Conservation (phyloP, 2,113 vertebrate genomes). For the Gymnorhina tibicen region DNA sequence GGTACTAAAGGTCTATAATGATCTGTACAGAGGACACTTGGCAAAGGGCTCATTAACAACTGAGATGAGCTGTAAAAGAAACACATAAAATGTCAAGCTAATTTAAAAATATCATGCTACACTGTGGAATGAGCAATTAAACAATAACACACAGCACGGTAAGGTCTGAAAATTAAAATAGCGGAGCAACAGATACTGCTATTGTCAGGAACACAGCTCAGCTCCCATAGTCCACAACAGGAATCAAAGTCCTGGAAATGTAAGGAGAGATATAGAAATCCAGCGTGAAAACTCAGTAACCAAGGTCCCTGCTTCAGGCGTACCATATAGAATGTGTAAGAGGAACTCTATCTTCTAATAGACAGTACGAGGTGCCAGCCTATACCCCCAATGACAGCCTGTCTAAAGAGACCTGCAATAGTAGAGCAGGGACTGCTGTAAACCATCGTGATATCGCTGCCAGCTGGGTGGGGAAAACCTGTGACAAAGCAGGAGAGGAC, state of each 20-base stretch:
- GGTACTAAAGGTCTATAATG: conserved; percentile 26
- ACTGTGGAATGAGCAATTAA: conserved; percentile 10
- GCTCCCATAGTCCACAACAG: neutral
- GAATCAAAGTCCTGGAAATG: neutral
- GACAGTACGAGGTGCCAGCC: neutral
- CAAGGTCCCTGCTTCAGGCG: neutral
- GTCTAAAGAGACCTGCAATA: neutral
- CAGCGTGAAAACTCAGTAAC: neutral
- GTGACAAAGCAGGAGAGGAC: neutral
- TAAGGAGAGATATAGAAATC: neutral
- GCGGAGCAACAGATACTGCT: neutral
- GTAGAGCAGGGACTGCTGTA: neutral
- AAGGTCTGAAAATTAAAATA: neutral
- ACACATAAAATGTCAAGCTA: conserved; percentile 35
- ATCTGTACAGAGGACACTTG: neutral
- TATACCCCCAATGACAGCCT: rapidly evolving
- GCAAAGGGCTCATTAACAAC: conserved; percentile 26
- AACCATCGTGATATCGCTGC: neutral
- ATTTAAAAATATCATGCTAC: neutral
- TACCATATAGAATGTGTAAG: neutral
- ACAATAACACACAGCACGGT: neutral
- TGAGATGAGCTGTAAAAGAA: conserved; percentile 44
- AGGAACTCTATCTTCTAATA: neutral
- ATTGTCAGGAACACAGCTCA: neutral
- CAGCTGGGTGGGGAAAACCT: neutral